A percentile compares a stretch with the other conserved stretches of the same genome.
These are phyloP conservation scores for Oreochromis grahami DNA, from an alignment of 2,797 vertebrate species.

Conservation along the genomic window DNA sequence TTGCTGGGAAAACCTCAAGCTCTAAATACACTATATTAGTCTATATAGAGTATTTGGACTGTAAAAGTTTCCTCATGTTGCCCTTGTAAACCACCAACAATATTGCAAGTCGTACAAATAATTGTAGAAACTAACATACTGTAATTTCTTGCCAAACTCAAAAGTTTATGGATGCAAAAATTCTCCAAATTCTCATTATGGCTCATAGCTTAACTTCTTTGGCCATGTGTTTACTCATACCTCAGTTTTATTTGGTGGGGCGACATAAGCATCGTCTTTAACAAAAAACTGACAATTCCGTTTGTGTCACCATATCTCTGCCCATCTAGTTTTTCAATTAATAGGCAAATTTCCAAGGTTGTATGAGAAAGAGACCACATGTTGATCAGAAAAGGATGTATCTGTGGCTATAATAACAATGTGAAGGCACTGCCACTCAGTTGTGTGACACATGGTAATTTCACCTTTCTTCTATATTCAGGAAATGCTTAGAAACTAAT, in stretches of 20 bases:
- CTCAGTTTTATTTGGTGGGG: background rate
- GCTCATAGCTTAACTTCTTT: background rate
- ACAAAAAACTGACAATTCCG: background rate
- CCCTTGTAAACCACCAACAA: background rate
- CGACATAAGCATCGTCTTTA: background rate
- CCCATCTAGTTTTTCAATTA: background rate
- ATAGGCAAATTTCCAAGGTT: background rate
- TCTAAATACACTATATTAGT: background rate
- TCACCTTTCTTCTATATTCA: background rate
- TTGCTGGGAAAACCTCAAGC: background rate
- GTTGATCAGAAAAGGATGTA: background rate
- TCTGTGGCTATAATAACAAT: background rate
- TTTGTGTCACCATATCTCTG: background rate
- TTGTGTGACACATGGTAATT: background rate
- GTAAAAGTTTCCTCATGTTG: background rate
- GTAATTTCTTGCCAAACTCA: background rate
- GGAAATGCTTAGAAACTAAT: background rate
- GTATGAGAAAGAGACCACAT: background rate
- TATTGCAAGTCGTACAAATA: background rate
- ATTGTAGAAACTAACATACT: background rate
- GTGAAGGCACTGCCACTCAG: background rate
- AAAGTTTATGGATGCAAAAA: background rate
- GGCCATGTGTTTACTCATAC: background rate
- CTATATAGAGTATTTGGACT: background rate
- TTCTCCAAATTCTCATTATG: background rate